A percentile compares a stretch with the other conserved stretches of the same genome.
These are phyloP conservation scores for Hyles lineata DNA, from an alignment of 2,888 invertebrate genomes.

Conservation along the genomic window DNA sequence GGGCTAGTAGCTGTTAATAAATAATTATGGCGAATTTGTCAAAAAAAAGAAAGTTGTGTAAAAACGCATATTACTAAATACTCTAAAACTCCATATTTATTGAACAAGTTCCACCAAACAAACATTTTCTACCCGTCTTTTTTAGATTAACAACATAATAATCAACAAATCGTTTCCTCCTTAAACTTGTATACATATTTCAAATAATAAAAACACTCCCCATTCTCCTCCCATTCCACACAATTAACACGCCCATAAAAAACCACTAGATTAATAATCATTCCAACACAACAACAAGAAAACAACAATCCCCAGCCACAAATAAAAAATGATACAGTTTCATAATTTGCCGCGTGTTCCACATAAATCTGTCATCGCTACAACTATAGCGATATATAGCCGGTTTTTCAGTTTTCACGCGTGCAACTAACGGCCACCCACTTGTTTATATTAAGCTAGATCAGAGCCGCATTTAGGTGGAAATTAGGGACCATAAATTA, in stretches of 20 bases:
- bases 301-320: not conserved
- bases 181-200: not conserved
- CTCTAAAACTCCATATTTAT: too few species aligned
- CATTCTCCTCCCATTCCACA: not conserved
- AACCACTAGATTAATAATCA: not conserved
- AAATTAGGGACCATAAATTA: not conserved
- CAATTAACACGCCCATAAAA: not conserved
- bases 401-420: constrained; percentile 34
- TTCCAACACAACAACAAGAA: not conserved
- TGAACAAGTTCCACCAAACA: too few species aligned
- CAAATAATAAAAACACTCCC: not conserved
- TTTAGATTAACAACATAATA: not conserved
- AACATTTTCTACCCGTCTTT: too few species aligned
- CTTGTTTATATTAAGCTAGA: constrained; percentile 23
- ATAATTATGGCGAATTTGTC: too few species aligned
- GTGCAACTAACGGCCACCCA: constrained; percentile 24
- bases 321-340: constrained; percentile 29
- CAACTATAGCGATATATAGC: constrained; percentile 43
- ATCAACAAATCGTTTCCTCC: not conserved
- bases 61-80: too few species aligned
- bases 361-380: constrained; percentile 45
- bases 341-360: constrained; percentile 43
- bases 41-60: too few species aligned
- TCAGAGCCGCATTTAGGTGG: not conserved
- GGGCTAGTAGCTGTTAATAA: too few species aligned